These are phyloP conservation scores for Bovichtus variegatus DNA, from an alignment of 2,797 vertebrate species.

Conservation along the genomic window DNA sequence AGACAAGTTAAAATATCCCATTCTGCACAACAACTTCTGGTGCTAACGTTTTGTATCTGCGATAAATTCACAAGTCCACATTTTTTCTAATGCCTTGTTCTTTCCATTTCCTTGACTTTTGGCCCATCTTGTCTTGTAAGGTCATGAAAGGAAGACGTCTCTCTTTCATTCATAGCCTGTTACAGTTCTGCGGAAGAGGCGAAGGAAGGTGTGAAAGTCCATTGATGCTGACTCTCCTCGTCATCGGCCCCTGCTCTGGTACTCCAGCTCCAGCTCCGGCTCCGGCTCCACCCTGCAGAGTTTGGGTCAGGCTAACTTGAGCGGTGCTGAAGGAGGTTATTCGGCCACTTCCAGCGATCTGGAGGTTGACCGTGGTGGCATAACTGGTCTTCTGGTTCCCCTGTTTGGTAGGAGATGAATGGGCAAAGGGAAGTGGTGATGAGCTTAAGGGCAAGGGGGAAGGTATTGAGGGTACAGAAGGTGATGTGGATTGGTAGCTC, in stretches of 20 bases:
- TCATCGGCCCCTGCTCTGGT: constrained; percentile 66
- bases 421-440: constrained; percentile 26
- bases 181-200: constrained; percentile 68
- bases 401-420: constrained; percentile 39
- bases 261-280: constrained; percentile 35
- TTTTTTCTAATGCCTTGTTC: neutral
- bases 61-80: neutral
- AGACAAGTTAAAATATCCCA: neutral
- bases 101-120: neutral
- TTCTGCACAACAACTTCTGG: neutral
- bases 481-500: constrained; percentile 34
- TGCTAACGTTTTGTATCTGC: neutral
- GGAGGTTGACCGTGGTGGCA: constrained; percentile 93
- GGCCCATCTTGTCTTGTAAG: neutral
- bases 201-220: constrained; percentile 77
- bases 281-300: constrained; percentile 78
- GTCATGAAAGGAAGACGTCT: neutral
- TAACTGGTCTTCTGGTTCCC: constrained; percentile 86
- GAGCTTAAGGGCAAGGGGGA: constrained; percentile 10
- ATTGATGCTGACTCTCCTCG: constrained; percentile 84
- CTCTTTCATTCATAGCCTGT: constrained; percentile 64
- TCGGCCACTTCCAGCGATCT: constrained; percentile 90
- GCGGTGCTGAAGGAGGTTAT: constrained; percentile 90
- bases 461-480: neutral
- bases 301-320: constrained; percentile 91